Evolutionary conservation across 2,113 vertebrate species (phyloP).

Genomic region (Rostratula benghalensis): DNA sequence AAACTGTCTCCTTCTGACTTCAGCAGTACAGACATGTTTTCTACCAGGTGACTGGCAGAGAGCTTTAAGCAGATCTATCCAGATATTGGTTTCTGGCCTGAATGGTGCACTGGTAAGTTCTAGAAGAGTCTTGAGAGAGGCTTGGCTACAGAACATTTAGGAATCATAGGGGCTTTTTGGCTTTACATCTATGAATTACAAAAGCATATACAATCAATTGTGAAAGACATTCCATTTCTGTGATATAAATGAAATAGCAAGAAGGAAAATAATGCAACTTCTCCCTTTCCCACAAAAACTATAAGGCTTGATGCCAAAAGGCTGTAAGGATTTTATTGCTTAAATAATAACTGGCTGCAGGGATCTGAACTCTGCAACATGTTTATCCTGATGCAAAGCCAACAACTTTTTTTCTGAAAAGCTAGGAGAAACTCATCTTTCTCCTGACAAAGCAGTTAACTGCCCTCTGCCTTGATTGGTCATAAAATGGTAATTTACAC

Average conservation of each 20-base stretch:
- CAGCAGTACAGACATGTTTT: neutral
- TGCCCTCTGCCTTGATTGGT: neutral
- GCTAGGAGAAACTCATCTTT: neutral
- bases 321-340: constrained; percentile 39
- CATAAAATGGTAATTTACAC: constrained; percentile 19
- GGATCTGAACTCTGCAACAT: constrained; percentile 23
- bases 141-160: neutral
- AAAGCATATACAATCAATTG: neutral
- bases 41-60: neutral
- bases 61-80: neutral
- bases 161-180: neutral
- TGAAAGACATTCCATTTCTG: constrained; percentile 54
- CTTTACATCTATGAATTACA: constrained; percentile 7
- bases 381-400: constrained; percentile 48
- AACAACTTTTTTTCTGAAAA: constrained; percentile 16
- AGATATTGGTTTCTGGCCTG: neutral
- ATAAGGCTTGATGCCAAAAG: constrained; percentile 19
- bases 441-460: neutral
- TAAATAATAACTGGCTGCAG: constrained; percentile 23
- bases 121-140: neutral
- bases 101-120: neutral
- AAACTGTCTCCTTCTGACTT: neutral
- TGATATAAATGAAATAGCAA: constrained; percentile 50
- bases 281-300: constrained; percentile 37
- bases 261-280: neutral